Conservation (phyloP, 2,888 invertebrate genomes). For the Perizoma affinitatum region DNA sequence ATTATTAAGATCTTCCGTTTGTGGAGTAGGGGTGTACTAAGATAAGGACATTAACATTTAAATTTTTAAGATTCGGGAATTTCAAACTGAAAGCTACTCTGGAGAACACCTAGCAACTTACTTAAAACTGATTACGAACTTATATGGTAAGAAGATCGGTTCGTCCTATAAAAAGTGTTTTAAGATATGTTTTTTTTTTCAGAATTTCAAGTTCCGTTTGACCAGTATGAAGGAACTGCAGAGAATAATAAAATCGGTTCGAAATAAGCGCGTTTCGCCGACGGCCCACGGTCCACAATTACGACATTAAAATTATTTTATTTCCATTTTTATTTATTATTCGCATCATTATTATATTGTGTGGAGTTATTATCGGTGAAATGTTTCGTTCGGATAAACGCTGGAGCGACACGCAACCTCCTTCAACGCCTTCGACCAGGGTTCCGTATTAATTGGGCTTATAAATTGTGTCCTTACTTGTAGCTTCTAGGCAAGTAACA, state of each 20-base stretch:
- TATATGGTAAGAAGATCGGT: too few species aligned
- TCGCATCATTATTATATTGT: conserved; percentile 85
- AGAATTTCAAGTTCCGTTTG: conserved; percentile 56
- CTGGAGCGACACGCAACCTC: conserved; percentile 74
- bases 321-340: conserved; percentile 84
- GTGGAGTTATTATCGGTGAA: conserved; percentile 84
- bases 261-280: conserved; percentile 68
- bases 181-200: neutral
- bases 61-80: too few species aligned
- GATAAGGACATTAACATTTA: too few species aligned
- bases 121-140: too few species aligned
- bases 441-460: conserved; percentile 47
- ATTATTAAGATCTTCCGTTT: too few species aligned
- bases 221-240: conserved; percentile 66
- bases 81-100: too few species aligned
- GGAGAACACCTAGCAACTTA: too few species aligned
- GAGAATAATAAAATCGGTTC: conserved; percentile 67
- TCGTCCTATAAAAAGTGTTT: neutral
- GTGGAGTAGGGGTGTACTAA: too few species aligned
- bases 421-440: conserved; percentile 56
- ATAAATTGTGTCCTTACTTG: neutral
- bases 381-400: conserved; percentile 84
- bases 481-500: too few species aligned
- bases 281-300: conserved; percentile 78
- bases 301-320: conserved; percentile 84